phyloP scores from a whole-genome alignment of 2,113 vertebrate genomes.

The Caranx melampygus region DNA sequence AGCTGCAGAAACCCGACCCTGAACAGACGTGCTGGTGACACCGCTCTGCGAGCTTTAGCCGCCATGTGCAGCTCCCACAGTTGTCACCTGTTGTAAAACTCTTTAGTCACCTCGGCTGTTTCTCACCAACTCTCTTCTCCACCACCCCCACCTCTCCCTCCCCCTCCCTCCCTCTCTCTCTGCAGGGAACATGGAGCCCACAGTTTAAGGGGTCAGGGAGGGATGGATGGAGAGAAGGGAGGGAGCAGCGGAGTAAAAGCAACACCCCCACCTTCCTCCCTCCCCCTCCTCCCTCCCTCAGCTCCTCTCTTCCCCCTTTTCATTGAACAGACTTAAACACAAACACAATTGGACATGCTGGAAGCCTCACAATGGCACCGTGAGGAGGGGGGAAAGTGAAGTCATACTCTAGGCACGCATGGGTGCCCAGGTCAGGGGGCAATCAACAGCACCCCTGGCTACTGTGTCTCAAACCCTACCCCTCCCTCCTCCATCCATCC shows the following conservation, averaged over 20 bases:
- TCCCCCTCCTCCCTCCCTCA: constrained; percentile 27
- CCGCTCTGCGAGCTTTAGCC: constrained; percentile 14
- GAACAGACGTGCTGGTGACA: neutral
- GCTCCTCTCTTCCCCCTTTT: constrained; percentile 50
- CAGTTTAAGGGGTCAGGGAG: constrained; percentile 66
- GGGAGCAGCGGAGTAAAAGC: constrained; percentile 66
- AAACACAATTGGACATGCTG: constrained; percentile 87
- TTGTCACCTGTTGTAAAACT: constrained; percentile 76
- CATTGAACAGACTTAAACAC: constrained; percentile 83
- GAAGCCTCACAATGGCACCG: constrained; percentile 86
- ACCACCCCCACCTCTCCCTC: constrained; percentile 6
- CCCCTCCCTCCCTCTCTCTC: constrained; percentile 33
- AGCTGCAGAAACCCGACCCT: no score
- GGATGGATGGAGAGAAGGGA: constrained; percentile 46
- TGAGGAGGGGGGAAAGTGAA: constrained; percentile 86
- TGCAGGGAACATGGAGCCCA: constrained; percentile 52
- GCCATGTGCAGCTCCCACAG: constrained; percentile 48
- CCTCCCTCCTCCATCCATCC: neutral
- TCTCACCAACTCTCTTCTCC: constrained; percentile 50
- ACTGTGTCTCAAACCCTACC: constrained; percentile 77
- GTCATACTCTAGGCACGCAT: constrained; percentile 89
- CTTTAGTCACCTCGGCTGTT: constrained; percentile 51
- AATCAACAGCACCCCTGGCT: constrained; percentile 84
- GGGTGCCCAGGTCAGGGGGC: constrained; percentile 90
- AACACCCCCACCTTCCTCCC: constrained; percentile 52